phyloP scores from a whole-genome alignment of 2,797 vertebrate species.

The Sebastes minor region DNA sequence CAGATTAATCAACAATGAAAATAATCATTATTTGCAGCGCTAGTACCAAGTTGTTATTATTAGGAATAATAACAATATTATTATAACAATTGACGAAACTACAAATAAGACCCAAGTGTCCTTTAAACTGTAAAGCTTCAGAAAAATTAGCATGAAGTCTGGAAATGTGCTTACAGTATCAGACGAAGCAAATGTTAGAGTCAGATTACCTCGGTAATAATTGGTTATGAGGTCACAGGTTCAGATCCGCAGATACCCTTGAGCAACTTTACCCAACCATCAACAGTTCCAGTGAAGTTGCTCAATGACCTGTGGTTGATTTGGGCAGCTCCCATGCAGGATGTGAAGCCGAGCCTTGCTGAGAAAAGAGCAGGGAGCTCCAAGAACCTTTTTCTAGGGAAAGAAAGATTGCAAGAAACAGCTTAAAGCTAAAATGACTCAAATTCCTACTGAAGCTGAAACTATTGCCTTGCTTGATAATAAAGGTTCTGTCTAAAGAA shows the following conservation, averaged over 20 bases:
- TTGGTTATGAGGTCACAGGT: slow-evolving; percentile 10
- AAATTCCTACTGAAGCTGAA: slow-evolving; percentile 10
- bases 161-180: background rate
- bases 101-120: background rate
- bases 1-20: too few relatives aligned
- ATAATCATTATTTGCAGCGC: too few relatives aligned
- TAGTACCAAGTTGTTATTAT: background rate
- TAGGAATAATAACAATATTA: background rate
- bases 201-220: background rate
- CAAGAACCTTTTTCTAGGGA: slow-evolving; percentile 34
- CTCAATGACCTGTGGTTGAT: slow-evolving; percentile 52
- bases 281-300: slow-evolving; percentile 32
- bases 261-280: slow-evolving; percentile 36
- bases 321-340: slow-evolving; percentile 36
- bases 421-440: background rate
- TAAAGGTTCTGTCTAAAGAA: background rate
- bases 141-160: background rate
- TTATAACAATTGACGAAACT: background rate
- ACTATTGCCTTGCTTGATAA: background rate
- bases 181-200: background rate
- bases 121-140: background rate
- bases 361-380: slow-evolving; percentile 21
- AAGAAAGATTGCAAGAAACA: slow-evolving; percentile 34
- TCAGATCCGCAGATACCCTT: slow-evolving; percentile 15
- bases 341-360: slow-evolving; percentile 25